Base-by-base conservation (phyloP, 2,797 vertebrate genomes). In the Balearica regulorum region DNA sequence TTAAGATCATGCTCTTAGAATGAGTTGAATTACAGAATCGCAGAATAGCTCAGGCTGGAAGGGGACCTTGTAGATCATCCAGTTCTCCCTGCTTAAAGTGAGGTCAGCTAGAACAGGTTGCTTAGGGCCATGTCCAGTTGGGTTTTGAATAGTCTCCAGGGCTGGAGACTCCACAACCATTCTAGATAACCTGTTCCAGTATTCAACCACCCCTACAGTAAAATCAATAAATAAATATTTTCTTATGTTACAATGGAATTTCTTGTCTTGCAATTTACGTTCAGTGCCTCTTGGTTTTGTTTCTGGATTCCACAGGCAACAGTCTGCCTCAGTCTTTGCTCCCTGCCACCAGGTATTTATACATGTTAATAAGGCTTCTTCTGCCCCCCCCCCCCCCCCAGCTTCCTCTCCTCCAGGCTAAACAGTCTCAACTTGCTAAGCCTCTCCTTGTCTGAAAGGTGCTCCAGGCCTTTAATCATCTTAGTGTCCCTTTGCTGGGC, bases 371-470 rank as follows among this genome's bases (percentile, higher is more conserved):
- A 44, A 39, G 44, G 46, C 10, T 60, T 61, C 16, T 46, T 39
- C 39, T 39, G 39, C 37, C 19, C 39, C 16, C 5, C 7, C 14
- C 4, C 1, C 0, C 5, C 24, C 4, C 19, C 14, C 46, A 22
- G 26, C 44, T 84, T 87, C 87, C 49, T 73, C 25, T 76, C 5
- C 7, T 79, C 22, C 19, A 39, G 13, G 22, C 25, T 41, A 39
- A 82, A 46, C 12, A 21, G 3, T 73, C 24, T 87, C 35, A 82
- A 35, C 11, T 73, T 4, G 16, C 20, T n/a, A 20, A 79, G 24
- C 35, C 20, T 75, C 10, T 77, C 33, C 39, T 43, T 82, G 14
- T 43, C 28, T 61, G 55, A 58, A 77, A 54, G 25, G 28, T 85
- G 31, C 13, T 79, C 4, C 10, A 35, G 25, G 83, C 25, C 41